These are phyloP conservation scores for Campylomormyrus tamandua DNA, from an alignment of 2,113 vertebrate species.

Conservation along the genomic window DNA sequence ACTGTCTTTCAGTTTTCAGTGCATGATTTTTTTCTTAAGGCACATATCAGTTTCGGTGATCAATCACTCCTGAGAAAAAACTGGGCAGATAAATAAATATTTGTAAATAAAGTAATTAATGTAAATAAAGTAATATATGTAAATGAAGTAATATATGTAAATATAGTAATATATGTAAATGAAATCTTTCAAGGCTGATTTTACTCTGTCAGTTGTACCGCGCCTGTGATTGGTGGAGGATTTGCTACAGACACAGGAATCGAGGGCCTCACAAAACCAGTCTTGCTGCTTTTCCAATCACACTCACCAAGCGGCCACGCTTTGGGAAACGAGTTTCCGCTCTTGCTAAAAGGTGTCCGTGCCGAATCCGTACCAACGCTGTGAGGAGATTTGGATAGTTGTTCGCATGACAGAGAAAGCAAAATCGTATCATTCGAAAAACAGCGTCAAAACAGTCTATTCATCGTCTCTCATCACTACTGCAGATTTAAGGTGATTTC, in stretches of 20 bases:
- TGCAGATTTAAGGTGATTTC: background rate
- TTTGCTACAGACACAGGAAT: background rate
- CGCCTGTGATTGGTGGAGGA: background rate
- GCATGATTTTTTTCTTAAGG: background rate
- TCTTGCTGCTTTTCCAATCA: background rate
- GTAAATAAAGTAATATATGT: background rate
- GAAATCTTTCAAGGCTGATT: background rate
- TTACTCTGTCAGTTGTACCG: background rate
- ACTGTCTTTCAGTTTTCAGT: background rate
- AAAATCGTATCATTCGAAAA: background rate
- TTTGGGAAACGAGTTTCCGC: background rate
- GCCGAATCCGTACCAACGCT: background rate
- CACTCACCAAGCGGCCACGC: background rate
- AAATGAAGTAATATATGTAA: background rate
- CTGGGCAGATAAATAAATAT: background rate
- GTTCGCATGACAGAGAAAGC: background rate
- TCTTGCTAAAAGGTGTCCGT: background rate
- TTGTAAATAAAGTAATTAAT: background rate
- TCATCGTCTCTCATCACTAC: background rate
- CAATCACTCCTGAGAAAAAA: background rate
- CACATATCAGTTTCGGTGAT: background rate
- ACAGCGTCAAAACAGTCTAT: background rate
- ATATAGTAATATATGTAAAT: background rate
- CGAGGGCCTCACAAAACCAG: background rate
- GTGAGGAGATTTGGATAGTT: background rate